A percentile compares a stretch with the other conserved stretches of the same genome.
Evolutionary conservation across 2,113 vertebrate species (phyloP).

Genomic region (Cryptomyrus ogoouensis): DNA sequence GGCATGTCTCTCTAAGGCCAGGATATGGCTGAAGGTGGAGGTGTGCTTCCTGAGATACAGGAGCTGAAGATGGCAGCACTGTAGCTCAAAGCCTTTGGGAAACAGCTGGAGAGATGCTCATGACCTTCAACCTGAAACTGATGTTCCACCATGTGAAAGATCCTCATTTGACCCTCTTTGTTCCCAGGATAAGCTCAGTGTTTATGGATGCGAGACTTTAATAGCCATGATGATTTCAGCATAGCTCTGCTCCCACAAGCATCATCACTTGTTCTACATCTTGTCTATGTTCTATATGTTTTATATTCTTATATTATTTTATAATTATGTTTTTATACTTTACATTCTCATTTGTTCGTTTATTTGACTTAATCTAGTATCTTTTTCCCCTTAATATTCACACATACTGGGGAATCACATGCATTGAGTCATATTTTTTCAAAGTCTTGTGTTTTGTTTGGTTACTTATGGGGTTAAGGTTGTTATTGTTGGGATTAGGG

Average conservation of each 20-base stretch:
- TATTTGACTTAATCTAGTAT: background rate
- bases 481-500: background rate
- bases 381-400: background rate
- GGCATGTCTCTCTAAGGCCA: background rate
- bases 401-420: background rate
- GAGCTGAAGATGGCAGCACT: background rate
- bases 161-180: too few species aligned
- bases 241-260: background rate
- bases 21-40: background rate
- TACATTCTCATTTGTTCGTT: background rate
- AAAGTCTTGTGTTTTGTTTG: background rate
- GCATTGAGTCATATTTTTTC: background rate
- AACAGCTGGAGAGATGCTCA: background rate
- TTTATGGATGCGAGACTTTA: background rate
- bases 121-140: background rate
- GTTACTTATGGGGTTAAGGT: background rate
- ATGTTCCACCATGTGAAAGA: background rate
- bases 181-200: background rate
- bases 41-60: background rate
- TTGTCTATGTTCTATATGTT: background rate
- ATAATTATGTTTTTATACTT: background rate
- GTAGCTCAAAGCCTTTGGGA: background rate
- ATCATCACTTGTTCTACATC: background rate
- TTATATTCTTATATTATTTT: background rate
- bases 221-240: background rate